Evolutionary conservation across 2,888 invertebrate genomes (phyloP).

Genomic region (Cephus runcator): DNA sequence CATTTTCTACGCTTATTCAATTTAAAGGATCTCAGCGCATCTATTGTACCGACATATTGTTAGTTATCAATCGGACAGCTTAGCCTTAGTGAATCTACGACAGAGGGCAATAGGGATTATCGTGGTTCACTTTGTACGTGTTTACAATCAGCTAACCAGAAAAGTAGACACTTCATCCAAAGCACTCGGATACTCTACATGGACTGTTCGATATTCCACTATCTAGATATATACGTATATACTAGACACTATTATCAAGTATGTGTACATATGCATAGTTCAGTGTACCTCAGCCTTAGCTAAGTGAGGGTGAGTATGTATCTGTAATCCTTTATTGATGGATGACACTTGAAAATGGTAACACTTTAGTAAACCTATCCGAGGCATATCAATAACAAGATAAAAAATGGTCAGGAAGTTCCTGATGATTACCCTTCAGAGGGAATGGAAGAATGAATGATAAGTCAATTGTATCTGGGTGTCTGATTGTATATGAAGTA

Average conservation of each 20-base stretch:
- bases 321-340: conserved; percentile 32
- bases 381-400: conserved; percentile 13
- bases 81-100: background rate
- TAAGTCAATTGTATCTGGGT: background rate
- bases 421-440: background rate
- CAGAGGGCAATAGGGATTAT: background rate
- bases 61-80: background rate
- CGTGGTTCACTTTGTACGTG: background rate
- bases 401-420: background rate
- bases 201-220: conserved; percentile 16
- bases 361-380: conserved; percentile 23
- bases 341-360: conserved; percentile 32
- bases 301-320: background rate
- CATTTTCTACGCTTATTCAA: background rate
- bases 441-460: background rate
- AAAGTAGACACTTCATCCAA: conserved; percentile 16
- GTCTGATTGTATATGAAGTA: background rate
- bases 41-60: background rate
- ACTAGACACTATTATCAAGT: background rate
- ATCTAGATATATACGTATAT: background rate
- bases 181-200: conserved; percentile 10
- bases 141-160: conserved; percentile 6
- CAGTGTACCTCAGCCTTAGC: background rate
- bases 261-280: background rate
- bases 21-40: background rate